Base-by-base conservation (phyloP, 2,888 invertebrate genomes). In the Steinernema hermaphroditum region DNA sequence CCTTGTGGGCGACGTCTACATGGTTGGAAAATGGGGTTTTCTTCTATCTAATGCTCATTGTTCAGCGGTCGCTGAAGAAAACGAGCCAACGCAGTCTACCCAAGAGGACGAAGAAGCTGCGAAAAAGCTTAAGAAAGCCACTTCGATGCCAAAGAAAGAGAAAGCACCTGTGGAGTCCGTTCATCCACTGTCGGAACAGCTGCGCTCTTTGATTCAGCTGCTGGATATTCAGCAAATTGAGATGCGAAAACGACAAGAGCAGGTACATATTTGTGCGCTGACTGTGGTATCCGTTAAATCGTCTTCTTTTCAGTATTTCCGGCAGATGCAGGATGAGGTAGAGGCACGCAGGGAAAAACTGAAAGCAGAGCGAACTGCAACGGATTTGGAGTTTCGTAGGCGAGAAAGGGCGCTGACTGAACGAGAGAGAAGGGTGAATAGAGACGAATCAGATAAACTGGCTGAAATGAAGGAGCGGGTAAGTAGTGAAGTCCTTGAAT, bases 161-260 rank as follows among this genome's bases (percentile, higher is more conserved):
- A 41, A 41, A 8, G 16, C 9, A 41, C 16, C 43, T 41, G 43
- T 12, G 14, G 54, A 54, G 27, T 14, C 54, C 2, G 27, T 54
- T 2, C 22, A 27, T 54, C 54, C 54, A 24, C 54, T 54, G 4
- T 24, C 27, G 54, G 54, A 54, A 6, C 54, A 54, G 54, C 27
- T 54, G 16, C 16, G 54, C 12, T 22, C 54, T 19, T 22, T 54
- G 27, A 54, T 54, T 2, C 54, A 54, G 24, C 24, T 24, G 19
- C 54, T 54, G 54, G 54, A 54, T 54, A 24, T 54, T 27, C 24
- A 54, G 22, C 54, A 54, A 14, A 22, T 54, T 24, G 54, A 22
- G 4, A 14, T 54, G 12, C 54, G 54, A 54, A 54, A 54, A 22
- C 54, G 54, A 4, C 54, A 54, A 54, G 54, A 54, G 27, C 24